Conservation (phyloP, 2,113 vertebrate genomes). For the Thunnus maccoyii region DNA sequence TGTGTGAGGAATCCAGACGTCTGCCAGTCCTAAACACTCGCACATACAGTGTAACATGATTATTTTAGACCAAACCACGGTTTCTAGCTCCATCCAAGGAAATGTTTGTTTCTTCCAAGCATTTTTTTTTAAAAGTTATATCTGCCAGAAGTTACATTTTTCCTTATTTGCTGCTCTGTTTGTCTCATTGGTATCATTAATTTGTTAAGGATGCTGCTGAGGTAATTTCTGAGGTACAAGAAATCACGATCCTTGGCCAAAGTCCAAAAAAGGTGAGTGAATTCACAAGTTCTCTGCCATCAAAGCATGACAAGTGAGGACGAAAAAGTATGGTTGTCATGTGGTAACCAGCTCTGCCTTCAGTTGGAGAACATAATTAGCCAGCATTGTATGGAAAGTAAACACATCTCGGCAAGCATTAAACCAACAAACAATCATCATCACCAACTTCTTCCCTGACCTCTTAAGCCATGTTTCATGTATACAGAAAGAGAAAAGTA, state of each 20-base stretch:
- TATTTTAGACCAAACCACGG: constrained; percentile 56
- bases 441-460: constrained; percentile 35
- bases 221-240: constrained; percentile 92
- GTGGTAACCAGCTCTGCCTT: constrained; percentile 93
- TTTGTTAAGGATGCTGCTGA: constrained; percentile 86
- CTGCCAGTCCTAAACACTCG: constrained; percentile 57
- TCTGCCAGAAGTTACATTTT: constrained; percentile 37
- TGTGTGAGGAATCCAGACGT: constrained; percentile 50
- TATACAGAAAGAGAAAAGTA: constrained; percentile 3
- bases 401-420: constrained; percentile 71
- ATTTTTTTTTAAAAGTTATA: constrained; percentile 23
- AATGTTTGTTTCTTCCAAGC: constrained; percentile 33
- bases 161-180: constrained; percentile 33
- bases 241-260: constrained; percentile 92
- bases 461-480: constrained; percentile 39
- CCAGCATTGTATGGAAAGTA: constrained; percentile 89
- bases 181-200: constrained; percentile 78
- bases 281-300: constrained; percentile 91
- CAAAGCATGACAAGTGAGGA: constrained; percentile 88
- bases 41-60: constrained; percentile 57
- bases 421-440: constrained; percentile 72
- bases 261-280: constrained; percentile 92
- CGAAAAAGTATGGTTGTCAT: constrained; percentile 78
- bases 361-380: constrained; percentile 94
- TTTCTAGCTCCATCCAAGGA: constrained; percentile 40